Conservation (phyloP, 2,797 vertebrate species). For the Anisognathus igniventris region DNA sequence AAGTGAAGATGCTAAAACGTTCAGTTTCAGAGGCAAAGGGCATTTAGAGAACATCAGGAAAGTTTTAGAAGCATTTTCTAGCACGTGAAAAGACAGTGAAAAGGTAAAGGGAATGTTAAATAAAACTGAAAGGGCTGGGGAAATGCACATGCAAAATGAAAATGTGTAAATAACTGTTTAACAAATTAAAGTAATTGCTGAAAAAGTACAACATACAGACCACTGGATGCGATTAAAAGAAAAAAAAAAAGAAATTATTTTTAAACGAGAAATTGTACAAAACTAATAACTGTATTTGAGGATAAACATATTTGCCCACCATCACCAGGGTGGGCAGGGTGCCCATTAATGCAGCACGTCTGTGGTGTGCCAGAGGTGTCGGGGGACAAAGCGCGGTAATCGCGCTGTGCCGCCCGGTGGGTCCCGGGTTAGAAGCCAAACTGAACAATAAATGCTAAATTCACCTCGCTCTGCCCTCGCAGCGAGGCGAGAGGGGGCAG, state of each 20-base stretch:
- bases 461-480: not conserved
- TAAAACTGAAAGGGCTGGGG: not conserved
- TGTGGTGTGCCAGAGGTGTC: too few relatives aligned
- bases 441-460: not conserved
- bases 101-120: not conserved
- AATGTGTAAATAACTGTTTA: not conserved
- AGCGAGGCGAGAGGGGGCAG: not conserved
- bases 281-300: not conserved
- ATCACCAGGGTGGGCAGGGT: not conserved
- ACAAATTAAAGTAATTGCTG: not conserved
- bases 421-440: not conserved
- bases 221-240: not conserved
- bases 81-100: not conserved
- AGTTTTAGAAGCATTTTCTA: not conserved
- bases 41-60: not conserved
- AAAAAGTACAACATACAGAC: fast-evolving
- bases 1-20: not conserved
- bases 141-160: not conserved
- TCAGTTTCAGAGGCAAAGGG: not conserved
- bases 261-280: not conserved
- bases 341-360: not conserved
- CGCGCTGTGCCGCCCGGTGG: too few relatives aligned
- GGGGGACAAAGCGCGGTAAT: fast-evolving
- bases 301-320: not conserved
- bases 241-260: not conserved